phyloP scores from a whole-genome alignment of 2,888 invertebrate genomes.

The Oasisia sp. region DNA sequence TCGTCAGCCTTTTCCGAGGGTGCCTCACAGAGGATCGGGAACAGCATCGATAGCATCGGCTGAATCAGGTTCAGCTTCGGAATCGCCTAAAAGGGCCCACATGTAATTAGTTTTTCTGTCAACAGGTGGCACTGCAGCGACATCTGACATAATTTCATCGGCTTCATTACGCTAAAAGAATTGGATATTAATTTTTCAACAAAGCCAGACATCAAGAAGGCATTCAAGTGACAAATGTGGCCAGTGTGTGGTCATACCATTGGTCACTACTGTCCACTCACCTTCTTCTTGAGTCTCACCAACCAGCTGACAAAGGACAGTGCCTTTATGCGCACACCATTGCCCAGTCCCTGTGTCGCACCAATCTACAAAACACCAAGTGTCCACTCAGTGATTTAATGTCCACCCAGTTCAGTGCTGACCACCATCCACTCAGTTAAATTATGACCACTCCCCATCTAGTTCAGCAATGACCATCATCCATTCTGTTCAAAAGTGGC shows the following conservation, averaged over 20 bases:
- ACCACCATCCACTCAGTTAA: background rate
- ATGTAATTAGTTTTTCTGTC: background rate
- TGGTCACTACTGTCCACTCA: conserved; percentile 54
- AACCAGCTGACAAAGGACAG: conserved; percentile 76
- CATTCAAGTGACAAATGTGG: background rate
- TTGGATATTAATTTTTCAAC: background rate
- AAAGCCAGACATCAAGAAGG: background rate
- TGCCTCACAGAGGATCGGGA: conserved; percentile 76
- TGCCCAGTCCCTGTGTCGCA: conserved; percentile 67
- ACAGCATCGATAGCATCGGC: conserved; percentile 76
- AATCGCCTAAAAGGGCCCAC: conserved; percentile 65
- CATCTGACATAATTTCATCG: no score
- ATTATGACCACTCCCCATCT: no score
- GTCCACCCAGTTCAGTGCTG: background rate
- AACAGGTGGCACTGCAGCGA: background rate
- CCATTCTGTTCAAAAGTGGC: no score
- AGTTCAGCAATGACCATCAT: no score
- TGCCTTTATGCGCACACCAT: conserved; percentile 76
- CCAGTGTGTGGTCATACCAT: background rate
- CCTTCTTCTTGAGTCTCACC: conserved; percentile 78
- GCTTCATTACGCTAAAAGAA: background rate
- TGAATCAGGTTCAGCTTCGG: conserved; percentile 78
- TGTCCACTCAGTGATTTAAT: background rate
- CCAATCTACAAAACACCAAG: conserved; percentile 65
- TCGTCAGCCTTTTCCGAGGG: conserved; percentile 73